These are phyloP conservation scores for Fulica atra DNA, from an alignment of 2,113 vertebrate species.

Conservation along the genomic window DNA sequence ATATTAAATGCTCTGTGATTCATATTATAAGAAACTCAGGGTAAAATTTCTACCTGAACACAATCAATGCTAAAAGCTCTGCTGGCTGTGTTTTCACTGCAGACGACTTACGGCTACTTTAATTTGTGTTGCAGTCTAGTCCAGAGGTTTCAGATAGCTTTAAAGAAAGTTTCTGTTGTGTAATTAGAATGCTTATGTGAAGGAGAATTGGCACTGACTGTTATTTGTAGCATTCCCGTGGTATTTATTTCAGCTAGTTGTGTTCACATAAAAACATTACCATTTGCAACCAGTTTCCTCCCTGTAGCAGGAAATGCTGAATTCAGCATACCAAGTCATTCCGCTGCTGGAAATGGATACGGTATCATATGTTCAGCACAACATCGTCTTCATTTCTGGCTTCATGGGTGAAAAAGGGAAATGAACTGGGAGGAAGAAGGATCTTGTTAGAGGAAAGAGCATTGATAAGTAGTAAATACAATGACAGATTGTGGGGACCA, in stretches of 20 bases:
- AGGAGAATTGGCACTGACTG: not conserved
- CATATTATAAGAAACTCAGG: not conserved
- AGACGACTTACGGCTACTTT: not conserved
- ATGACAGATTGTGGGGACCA: not conserved
- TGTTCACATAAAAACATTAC: not conserved
- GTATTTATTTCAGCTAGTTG: constrained; percentile 5
- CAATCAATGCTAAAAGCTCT: constrained; percentile 15
- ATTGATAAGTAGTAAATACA: not conserved
- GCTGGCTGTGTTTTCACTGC: not conserved
- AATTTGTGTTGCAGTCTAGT: not conserved
- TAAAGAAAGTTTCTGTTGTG: constrained; percentile 1
- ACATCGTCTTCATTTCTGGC: not conserved
- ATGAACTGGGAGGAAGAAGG: not conserved
- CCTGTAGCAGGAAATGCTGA: not conserved
- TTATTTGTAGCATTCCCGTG: not conserved
- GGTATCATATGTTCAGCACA: not conserved
- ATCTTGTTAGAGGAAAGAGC: not conserved
- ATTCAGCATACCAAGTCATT: not conserved
- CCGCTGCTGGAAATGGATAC: not conserved
- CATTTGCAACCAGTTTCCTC: not conserved
- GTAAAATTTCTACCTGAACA: not conserved
- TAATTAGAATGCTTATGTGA: not conserved
- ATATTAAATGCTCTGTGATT: not conserved
- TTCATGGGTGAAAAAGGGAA: not conserved
- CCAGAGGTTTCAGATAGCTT: constrained; percentile 11